Base-by-base conservation (phyloP, 2,113 vertebrate species). In the Gorsachius goisagi region DNA sequence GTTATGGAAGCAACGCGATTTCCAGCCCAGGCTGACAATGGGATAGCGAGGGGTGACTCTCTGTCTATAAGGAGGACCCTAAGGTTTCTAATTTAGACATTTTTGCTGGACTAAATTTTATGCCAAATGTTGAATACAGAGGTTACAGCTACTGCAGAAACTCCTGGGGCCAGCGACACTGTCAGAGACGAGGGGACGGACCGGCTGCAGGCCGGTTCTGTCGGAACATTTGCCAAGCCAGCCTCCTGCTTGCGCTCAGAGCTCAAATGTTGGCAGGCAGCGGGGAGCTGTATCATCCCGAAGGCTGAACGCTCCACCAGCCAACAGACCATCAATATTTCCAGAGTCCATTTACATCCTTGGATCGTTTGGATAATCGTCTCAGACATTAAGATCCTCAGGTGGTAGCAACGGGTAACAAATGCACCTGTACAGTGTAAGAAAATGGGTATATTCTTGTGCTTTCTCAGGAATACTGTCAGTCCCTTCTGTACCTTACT, bases 181-280 rank as follows among this genome's bases (percentile, higher is more conserved):
- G 44, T 30, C 28, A 49, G 37, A 20, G 32, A 30, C 21, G 15
- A 56, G 64, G n/a, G 49, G 63, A 41, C 26, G 47, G 64, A 9
- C 3, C 0, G 7, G 68, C 80, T 63, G 74, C 24, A 22, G 71
- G 52, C 77, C 63, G 53, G 27, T 4, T 67, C 30, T 52, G 11
- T 17, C 1, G 3, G 30, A 35, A 47, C 6, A 44, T 23, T 45
- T 53, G 19, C 0, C 1, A 39, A 55, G 33, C 50, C 27, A 1
- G 1, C 50, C 56, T 78, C 37, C 64, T n/a, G n/a, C 58, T 60
- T 58, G 73, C 2, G 4, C 30, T 24, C 28, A 9, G 33, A 32
- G 28, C 68, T 67, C 24, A 7, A 2, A n/a, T 1, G 1, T 24
- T 52, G 2, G 2, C 32, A 35, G 39, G 13, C 0, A 2, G 26